Evolutionary conservation across 2,113 vertebrate genomes (phyloP), one percentile per base, ranked within the genome.

Genomic region (Climacteris rufus): DNA sequence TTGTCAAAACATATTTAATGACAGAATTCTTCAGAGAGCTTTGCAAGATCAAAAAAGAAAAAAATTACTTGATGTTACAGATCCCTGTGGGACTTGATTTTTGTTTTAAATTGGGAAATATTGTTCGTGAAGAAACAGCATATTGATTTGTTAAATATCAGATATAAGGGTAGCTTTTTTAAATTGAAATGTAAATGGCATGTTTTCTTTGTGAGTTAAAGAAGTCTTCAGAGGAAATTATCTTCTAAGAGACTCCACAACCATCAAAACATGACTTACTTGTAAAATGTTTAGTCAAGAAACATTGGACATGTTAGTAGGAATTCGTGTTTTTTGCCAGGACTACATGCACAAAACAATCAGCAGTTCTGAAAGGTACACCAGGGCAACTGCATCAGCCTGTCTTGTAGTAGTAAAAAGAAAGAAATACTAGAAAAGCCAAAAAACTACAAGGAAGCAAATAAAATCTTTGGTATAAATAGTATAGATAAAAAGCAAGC

Each of bases 61-160:
- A 47, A 68, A 82, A 59, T 42, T 63, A 60, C 60, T 93, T 94
- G 74, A 89, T 86, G 80, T 83, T 91, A 57, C 47, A 57, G 35
- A 72, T 77, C 50, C n/a, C 42, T 47, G 19, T 83, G 69, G 74
- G 53, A 94, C 47, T 82, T 84, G 40, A 66, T 57, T 93, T 96
- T 90, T 70, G 24, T 83, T 91, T 96, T 84, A 85, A 86, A 93
- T 79, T 44, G 64, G 50, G 23, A 90, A 93, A 77, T 54, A 78
- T 6, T 82, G 50, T 56, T 96, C 39, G 72, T 74, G 35, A 87
- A 87, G 76, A 57, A 91, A 52, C 22, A 69, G 37, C 30, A 15
- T 92, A 82, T 92, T 94, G 74, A 89, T 92, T 94, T 85, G 61
- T 79, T 92, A 69, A 72, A 87, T 54, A 77, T 68, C 18, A 19